Evolutionary conservation across 2,113 vertebrate species (phyloP), one percentile per base, ranked within the genome.

Genomic region (Paradisaea rubra): DNA sequence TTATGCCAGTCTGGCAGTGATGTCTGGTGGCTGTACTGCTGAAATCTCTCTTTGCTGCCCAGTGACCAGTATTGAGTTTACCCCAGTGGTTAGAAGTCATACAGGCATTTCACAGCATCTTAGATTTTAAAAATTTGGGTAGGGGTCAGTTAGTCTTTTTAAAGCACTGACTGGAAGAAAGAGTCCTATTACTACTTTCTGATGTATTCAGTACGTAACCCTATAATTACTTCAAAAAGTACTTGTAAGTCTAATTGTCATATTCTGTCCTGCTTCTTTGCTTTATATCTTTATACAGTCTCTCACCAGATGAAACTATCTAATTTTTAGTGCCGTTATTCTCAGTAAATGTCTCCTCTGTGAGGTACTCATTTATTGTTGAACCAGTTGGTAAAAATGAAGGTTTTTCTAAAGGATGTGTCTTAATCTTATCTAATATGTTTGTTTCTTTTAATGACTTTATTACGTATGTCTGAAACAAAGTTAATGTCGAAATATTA

Each of bases 201-300:
- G 52, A 60, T 24, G 2, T 53, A 60, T 83, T 81, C 31, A 28
- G 21, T 83, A 50, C 0, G 0, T 90, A 93, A 81, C 69, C 44
- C 65, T 94, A 1, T 45, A 88, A 93, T 95, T 95, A 77, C 47
- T 85, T 91, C 1, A 21, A 64, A 91, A 96, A 76, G 49, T 56
- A 20, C 77, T 86, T 88, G 21, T 68, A 47, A 66, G n/a, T 86
- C 89, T 88, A 95, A 88, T 81, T 97, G 96, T 41, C 49, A 12
- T 81, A 79, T 90, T 93, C 64, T 80, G n/a, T 78, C 41, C 44
- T 53, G 24, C 45, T 82, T 70, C 76, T 93, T 92, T 69, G 31
- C 73, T 65, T 83, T 70, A 33, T 54, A 9, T 89, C 76, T 94
- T 88, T 52, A 56, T 82, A 76, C 57, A 88, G 54, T 74, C 64